phyloP scores from a whole-genome alignment of 2,113 vertebrate species.

The Rhinopomastus cyanomelas region DNA sequence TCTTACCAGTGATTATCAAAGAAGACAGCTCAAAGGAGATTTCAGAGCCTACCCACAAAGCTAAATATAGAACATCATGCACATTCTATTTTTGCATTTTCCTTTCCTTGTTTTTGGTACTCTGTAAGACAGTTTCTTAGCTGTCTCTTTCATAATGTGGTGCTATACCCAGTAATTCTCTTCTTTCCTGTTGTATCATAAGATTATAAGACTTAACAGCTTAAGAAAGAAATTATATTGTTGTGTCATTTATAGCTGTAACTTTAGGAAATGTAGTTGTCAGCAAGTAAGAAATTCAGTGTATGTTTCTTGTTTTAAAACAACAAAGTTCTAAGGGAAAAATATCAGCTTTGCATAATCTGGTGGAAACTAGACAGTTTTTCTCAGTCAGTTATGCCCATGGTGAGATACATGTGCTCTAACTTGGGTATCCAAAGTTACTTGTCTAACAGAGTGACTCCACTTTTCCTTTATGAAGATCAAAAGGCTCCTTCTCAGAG shows the following conservation, averaged over 20 bases:
- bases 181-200: not conserved
- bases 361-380: not conserved
- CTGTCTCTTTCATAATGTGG: not conserved
- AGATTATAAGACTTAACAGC: not conserved
- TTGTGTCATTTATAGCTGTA: not conserved
- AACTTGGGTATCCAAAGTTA: not conserved
- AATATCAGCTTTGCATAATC: not conserved
- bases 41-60: slow-evolving; percentile 40
- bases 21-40: slow-evolving; percentile 36
- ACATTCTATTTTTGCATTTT: slow-evolving; percentile 51
- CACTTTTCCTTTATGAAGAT: not conserved
- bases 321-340: not conserved
- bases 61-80: slow-evolving; percentile 52
- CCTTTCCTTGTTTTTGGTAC: slow-evolving; percentile 31
- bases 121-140: not conserved
- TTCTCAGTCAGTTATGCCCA: not conserved
- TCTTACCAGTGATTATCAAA: slow-evolving; percentile 27
- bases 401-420: not conserved
- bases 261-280: not conserved
- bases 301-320: not conserved
- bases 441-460: not conserved
- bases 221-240: not conserved
- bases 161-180: not conserved
- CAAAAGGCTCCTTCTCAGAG: not conserved
- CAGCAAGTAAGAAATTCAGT: not conserved